Conservation (phyloP, 2,888 invertebrate species). For the Acleris literana region DNA sequence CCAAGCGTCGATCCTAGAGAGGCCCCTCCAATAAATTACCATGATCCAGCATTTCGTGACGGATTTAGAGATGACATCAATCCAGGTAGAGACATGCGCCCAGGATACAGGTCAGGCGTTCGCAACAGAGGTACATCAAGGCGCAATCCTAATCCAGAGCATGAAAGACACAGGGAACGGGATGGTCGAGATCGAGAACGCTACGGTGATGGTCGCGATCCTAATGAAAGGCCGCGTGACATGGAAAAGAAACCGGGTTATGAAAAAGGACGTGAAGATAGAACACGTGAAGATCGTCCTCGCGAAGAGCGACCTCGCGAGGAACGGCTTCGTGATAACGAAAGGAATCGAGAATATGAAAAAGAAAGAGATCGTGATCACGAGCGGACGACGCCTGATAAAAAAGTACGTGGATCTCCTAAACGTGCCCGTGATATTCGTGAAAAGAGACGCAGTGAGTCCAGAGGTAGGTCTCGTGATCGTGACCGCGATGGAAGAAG, state of each 20-base stretch:
- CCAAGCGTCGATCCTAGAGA: slow-evolving; percentile 72
- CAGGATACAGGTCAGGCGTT: slow-evolving; percentile 60
- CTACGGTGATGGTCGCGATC: slow-evolving; percentile 69
- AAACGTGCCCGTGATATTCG: slow-evolving; percentile 68
- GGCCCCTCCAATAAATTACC: slow-evolving; percentile 57
- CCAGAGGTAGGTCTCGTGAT: slow-evolving; percentile 74
- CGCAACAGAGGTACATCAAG: slow-evolving; percentile 65
- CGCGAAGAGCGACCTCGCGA: slow-evolving; percentile 62
- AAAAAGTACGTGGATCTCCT: slow-evolving; percentile 67
- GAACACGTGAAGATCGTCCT: slow-evolving; percentile 52
- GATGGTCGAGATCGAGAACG: slow-evolving; percentile 71
- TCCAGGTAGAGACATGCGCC: slow-evolving; percentile 59
- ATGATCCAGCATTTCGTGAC: slow-evolving; percentile 72
- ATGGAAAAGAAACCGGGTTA: slow-evolving; percentile 60
- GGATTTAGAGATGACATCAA: slow-evolving; percentile 67
- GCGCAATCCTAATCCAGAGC: slow-evolving; percentile 67
- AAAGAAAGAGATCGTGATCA: slow-evolving; percentile 72
- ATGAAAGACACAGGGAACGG: slow-evolving; percentile 72
- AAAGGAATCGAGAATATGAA: slow-evolving; percentile 64
- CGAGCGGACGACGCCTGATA: slow-evolving; percentile 72
- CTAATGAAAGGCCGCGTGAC: slow-evolving; percentile 70
- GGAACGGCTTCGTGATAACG: slow-evolving; percentile 56
- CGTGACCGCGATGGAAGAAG: slow-evolving; percentile 79
- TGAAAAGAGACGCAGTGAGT: slow-evolving; percentile 75
- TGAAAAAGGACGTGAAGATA: slow-evolving; percentile 66